Evolutionary conservation across 2,888 invertebrate genomes (phyloP).

Genomic region (Acleris literana): DNA sequence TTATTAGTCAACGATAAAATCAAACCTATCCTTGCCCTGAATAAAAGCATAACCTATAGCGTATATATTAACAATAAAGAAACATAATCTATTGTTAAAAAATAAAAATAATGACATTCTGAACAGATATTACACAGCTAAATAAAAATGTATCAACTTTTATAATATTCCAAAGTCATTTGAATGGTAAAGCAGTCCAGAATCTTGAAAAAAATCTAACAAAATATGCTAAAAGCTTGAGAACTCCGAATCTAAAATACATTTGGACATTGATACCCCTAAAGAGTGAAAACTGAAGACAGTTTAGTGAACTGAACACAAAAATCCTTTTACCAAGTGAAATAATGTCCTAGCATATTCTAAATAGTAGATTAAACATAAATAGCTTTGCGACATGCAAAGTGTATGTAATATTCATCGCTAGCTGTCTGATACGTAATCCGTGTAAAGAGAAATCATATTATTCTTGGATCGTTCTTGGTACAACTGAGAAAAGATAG

Average conservation of each 20-base stretch:
- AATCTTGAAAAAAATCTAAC: no score
- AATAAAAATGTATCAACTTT: no score
- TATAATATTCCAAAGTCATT: no score
- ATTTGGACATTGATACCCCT: not conserved
- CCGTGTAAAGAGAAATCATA: slow-evolving; percentile 43
- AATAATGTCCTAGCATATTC: slow-evolving; percentile 16
- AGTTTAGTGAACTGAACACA: slow-evolving; percentile 24
- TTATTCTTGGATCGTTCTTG: slow-evolving; percentile 39
- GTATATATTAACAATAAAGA: no score
- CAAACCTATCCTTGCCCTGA: no score
- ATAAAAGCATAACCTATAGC: no score
- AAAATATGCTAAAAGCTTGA: not conserved
- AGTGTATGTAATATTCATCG: slow-evolving; percentile 27
- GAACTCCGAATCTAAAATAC: not conserved
- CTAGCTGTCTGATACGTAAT: slow-evolving; percentile 41
- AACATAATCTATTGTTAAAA: no score
- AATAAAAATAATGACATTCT: no score
- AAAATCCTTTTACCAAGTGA: slow-evolving; percentile 26
- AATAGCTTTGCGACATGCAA: slow-evolving; percentile 29
- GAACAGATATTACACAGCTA: no score
- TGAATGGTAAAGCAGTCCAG: no score
- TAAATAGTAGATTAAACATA: slow-evolving; percentile 15
- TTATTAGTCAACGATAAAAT: no score
- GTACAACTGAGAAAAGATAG: slow-evolving; percentile 23
- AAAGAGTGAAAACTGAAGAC: not conserved